These are phyloP conservation scores for Cetonia aurata DNA, from an alignment of 2,888 invertebrate genomes.

Conservation along the genomic window DNA sequence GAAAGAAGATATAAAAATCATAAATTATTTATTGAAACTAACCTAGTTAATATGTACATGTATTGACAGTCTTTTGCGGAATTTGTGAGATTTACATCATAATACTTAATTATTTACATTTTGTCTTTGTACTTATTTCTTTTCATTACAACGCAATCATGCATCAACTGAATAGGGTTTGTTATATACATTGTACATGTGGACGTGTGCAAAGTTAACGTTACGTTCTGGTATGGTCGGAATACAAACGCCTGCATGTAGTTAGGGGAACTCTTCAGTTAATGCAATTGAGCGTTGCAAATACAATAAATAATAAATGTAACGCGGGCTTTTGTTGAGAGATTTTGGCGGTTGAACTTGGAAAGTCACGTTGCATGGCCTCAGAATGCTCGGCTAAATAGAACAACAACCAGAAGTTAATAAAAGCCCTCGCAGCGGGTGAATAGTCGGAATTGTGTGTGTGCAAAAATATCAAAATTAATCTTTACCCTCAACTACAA, in stretches of 20 bases:
- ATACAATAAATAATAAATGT: constrained; percentile 41
- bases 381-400: constrained; percentile 71
- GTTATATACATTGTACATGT: neutral
- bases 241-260: too few species aligned
- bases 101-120: constrained; percentile 42
- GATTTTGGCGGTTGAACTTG: constrained; percentile 47
- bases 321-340: constrained; percentile 20
- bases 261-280: constrained; percentile 13
- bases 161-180: constrained; percentile 25
- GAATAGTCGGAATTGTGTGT: constrained; percentile 16
- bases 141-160: constrained; percentile 10
- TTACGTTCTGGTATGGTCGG: neutral
- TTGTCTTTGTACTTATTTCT: constrained; percentile 32
- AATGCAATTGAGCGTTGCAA: constrained; percentile 37
- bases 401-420: constrained; percentile 55
- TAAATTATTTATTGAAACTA: constrained; percentile 43
- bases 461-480: constrained; percentile 38
- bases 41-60: constrained; percentile 37
- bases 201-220: neutral
- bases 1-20: constrained; percentile 34
- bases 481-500: constrained; percentile 74
- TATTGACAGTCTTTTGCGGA: constrained; percentile 44
- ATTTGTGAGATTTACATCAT: constrained; percentile 38
- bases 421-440: constrained; percentile 24
- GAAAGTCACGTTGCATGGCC: constrained; percentile 76